These are phyloP conservation scores for Allacma fusca DNA, from an alignment of 2,888 invertebrate genomes.

Conservation along the genomic window DNA sequence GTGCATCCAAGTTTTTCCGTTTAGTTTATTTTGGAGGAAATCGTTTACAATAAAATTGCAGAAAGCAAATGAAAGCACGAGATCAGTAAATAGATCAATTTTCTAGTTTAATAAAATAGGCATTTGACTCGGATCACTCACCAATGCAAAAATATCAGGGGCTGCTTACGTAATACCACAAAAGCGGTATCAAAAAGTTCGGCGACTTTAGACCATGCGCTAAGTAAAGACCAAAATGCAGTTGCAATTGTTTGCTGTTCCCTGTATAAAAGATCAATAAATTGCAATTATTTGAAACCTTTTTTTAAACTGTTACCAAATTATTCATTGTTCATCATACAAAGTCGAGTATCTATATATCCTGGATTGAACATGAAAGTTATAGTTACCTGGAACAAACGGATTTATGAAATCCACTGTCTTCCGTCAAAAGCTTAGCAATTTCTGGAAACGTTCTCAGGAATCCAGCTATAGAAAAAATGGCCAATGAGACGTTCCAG, in stretches of 20 bases:
- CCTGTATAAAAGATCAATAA: slow-evolving; percentile 21
- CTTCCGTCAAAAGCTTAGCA: background rate
- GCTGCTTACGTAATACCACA: slow-evolving; percentile 53
- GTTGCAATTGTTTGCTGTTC: slow-evolving; percentile 53
- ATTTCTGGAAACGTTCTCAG: slow-evolving; percentile 33
- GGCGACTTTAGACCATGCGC: slow-evolving; percentile 53
- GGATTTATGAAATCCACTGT: slow-evolving; percentile 33
- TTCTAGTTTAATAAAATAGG: too few species aligned
- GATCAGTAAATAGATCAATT: too few species aligned
- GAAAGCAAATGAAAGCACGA: too few species aligned
- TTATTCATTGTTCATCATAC: too few species aligned
- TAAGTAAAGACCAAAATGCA: slow-evolving; percentile 54
- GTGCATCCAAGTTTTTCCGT: too few species aligned
- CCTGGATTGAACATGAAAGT: too few species aligned
- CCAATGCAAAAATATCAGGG: slow-evolving; percentile 54
- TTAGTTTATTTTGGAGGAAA: slow-evolving; percentile 5
- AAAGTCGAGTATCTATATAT: too few species aligned
- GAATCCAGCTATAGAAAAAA: slow-evolving; percentile 42
- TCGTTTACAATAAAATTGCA: slow-evolving; percentile 1
- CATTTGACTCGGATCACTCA: slow-evolving; percentile 19
- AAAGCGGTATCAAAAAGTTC: slow-evolving; percentile 56
- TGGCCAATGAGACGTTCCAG: slow-evolving; percentile 48
- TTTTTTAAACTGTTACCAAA: too few species aligned
- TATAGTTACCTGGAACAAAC: slow-evolving; percentile 43
- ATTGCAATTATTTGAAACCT: too few species aligned